Percentiles rank a stretch among this genome's conserved stretches.
These are phyloP conservation scores for Dryomyza anilis DNA, from an alignment of 2,888 invertebrate genomes.

Conservation along the genomic window DNA sequence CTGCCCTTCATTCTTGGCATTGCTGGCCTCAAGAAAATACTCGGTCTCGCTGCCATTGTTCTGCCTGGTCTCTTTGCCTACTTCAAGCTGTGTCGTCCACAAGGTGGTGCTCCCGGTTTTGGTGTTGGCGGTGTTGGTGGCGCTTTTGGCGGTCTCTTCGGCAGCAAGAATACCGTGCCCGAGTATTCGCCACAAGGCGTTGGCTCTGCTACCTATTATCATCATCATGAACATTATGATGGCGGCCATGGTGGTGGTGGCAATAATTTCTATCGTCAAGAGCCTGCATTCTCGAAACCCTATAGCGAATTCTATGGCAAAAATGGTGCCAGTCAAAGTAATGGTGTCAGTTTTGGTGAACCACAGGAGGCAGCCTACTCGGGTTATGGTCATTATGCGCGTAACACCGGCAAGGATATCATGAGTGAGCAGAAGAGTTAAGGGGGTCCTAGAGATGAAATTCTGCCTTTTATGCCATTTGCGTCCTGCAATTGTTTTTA, in stretches of 20 bases:
- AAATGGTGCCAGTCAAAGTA: constrained; percentile 47
- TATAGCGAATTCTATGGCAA: constrained; percentile 62
- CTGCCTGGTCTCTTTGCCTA: constrained; percentile 82
- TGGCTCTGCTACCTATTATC: constrained; percentile 69
- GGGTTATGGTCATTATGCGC: constrained; percentile 69
- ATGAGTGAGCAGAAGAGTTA: constrained; percentile 45
- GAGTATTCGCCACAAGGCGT: constrained; percentile 79
- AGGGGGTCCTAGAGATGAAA: not conserved
- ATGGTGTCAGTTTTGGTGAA: constrained; percentile 69
- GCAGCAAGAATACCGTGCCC: constrained; percentile 57
- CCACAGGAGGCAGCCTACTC: constrained; percentile 73
- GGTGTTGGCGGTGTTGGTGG: constrained; percentile 59
- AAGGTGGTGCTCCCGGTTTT: constrained; percentile 62
- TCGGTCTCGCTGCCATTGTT: constrained; percentile 79
- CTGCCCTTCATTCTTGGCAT: constrained; percentile 82
- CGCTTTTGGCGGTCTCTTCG: constrained; percentile 52
- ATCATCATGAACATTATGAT: constrained; percentile 60
- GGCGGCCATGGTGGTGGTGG: constrained; percentile 35
- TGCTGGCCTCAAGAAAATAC: constrained; percentile 83
- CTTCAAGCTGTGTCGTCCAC: constrained; percentile 82
- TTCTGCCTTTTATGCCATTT: constrained; percentile 18
- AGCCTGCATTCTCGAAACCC: constrained; percentile 55
- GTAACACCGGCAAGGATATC: constrained; percentile 64
- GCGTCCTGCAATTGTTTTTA: constrained; percentile 27
- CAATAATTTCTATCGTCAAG: constrained; percentile 49